Evolutionary conservation across 1,140 invertebrate genomes (phyloP).

Genomic region (Branchinecta lynchi): DNA sequence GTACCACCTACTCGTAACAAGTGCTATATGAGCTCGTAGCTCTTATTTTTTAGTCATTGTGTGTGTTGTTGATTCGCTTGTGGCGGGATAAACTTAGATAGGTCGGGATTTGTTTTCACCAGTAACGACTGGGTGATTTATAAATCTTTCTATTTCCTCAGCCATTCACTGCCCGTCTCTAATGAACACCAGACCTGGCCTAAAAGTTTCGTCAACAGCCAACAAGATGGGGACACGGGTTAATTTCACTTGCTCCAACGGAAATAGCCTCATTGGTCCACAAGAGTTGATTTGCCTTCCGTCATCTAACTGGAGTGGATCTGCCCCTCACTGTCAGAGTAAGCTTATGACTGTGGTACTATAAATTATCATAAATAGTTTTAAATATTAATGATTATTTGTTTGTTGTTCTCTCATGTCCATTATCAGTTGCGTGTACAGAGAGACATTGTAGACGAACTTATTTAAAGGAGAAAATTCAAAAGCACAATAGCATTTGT

Average conservation of each 20-base stretch:
- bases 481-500: no score
- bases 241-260: slow-evolving; percentile 57
- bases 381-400: no score
- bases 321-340: slow-evolving; percentile 64
- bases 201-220: slow-evolving; percentile 47
- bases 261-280: slow-evolving; percentile 59
- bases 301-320: slow-evolving; percentile 65
- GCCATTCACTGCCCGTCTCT: slow-evolving; percentile 56
- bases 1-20: no score
- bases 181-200: slow-evolving; percentile 42
- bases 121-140: no score
- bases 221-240: slow-evolving; percentile 56
- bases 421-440: no score
- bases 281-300: slow-evolving; percentile 53
- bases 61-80: neutral
- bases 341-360: slow-evolving; percentile 26
- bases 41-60: neutral
- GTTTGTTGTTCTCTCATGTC: no score
- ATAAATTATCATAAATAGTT: no score
- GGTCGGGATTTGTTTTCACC: neutral
- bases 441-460: no score
- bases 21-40: no score
- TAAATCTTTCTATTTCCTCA: slow-evolving; percentile 26
- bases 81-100: neutral
- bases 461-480: no score